phyloP scores from a whole-genome alignment of 2,888 invertebrate genomes.

The Glyphotaelius pellucidus region DNA sequence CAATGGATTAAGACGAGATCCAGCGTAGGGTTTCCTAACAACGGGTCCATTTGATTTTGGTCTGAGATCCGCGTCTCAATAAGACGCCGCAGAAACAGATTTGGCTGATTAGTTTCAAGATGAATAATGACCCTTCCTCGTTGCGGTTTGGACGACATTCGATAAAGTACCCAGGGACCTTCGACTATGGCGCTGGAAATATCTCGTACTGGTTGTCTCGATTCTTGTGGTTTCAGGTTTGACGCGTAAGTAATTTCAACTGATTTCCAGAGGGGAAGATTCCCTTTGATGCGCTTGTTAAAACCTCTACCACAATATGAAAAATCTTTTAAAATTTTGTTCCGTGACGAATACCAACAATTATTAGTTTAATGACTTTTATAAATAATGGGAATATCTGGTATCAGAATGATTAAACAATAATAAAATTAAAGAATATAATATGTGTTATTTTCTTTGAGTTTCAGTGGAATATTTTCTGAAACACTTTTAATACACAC shows the following conservation, averaged over 20 bases:
- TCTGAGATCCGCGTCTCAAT: conserved; percentile 24
- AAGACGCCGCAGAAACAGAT: conserved; percentile 21
- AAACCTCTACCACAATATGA: neutral
- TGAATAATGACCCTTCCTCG: neutral
- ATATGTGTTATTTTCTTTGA: no score
- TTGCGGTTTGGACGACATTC: neutral
- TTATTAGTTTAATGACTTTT: neutral
- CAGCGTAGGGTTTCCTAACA: conserved; percentile 33
- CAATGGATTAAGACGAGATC: conserved; percentile 41
- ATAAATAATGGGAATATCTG: no score
- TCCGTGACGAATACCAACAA: neutral
- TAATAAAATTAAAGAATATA: no score
- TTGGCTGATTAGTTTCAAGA: conserved; percentile 30
- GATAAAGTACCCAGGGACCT: neutral
- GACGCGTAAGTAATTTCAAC: neutral
- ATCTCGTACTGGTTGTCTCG: neutral
- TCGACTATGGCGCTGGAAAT: neutral
- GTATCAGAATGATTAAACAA: no score
- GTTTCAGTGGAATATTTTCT: no score
- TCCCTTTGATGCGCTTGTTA: neutral
- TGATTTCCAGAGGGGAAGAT: neutral
- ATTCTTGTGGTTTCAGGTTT: conserved; percentile 2
- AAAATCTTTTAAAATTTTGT: neutral
- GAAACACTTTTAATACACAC: no score
- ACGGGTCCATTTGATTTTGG: conserved; percentile 28